Percentiles rank a stretch among this genome's conserved stretches.
These are phyloP conservation scores for Tromatobia lineatoria DNA, from an alignment of 2,888 invertebrate species.

Conservation along the genomic window DNA sequence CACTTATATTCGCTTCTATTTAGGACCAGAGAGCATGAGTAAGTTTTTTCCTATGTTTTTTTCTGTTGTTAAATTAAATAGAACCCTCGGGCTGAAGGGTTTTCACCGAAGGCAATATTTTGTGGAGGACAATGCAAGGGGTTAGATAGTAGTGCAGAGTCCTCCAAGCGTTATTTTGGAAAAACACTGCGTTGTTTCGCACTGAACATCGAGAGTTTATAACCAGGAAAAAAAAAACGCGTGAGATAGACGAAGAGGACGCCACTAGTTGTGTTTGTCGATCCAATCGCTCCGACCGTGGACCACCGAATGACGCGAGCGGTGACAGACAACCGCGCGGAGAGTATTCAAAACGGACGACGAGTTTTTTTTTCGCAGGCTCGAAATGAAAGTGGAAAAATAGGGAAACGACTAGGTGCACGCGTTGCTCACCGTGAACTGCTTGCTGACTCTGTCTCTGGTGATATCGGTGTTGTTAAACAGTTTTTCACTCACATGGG, in stretches of 20 bases:
- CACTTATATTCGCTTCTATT: not conserved
- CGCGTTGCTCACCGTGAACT: not conserved
- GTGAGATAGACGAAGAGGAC: constrained; percentile 26
- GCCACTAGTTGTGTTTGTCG: constrained; percentile 62
- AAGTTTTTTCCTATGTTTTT: not conserved
- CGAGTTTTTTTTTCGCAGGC: constrained; percentile 31
- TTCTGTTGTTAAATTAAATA: constrained; percentile 31
- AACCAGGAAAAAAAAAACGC: constrained; percentile 42
- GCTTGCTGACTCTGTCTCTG: constrained; percentile 10
- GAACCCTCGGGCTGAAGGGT: constrained; percentile 3
- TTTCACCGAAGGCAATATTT: constrained; percentile 1
- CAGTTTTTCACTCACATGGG: not conserved
- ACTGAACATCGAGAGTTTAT: constrained; percentile 47
- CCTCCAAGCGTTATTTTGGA: constrained; percentile 53
- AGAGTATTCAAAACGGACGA: constrained; percentile 35
- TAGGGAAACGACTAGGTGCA: constrained; percentile 15
- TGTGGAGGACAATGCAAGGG: constrained; percentile 11
- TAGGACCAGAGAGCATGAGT: not conserved
- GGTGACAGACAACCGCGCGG: constrained; percentile 51
- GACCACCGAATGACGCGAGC: constrained; percentile 11
- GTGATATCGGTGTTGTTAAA: not conserved
- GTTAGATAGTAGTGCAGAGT: constrained; percentile 15
- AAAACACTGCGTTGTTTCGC: constrained; percentile 39
- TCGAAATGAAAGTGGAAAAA: constrained; percentile 51
- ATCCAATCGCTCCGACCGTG: constrained; percentile 58